These are phyloP conservation scores for Uria aalge DNA, from an alignment of 2,113 vertebrate genomes.

Conservation along the genomic window DNA sequence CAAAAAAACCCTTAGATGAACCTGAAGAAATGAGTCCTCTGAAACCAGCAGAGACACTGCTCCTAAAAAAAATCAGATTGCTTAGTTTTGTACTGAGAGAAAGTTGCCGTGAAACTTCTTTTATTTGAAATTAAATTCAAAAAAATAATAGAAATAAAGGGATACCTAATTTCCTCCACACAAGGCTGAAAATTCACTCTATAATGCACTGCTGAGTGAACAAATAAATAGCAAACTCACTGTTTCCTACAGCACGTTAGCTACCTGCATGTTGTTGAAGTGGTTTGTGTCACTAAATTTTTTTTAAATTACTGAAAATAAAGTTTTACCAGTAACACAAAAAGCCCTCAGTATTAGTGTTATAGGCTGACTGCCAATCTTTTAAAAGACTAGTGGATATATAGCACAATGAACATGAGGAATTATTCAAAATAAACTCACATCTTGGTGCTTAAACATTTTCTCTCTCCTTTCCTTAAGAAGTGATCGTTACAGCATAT, in stretches of 20 bases:
- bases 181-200: background rate
- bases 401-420: background rate
- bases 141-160: background rate
- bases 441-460: background rate
- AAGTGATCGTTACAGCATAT: background rate
- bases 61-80: background rate
- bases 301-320: background rate
- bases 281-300: background rate
- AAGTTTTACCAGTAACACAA: background rate
- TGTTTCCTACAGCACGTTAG: background rate
- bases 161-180: background rate
- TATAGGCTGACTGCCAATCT: background rate
- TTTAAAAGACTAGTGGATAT: background rate
- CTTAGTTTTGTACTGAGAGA: background rate
- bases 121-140: background rate
- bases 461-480: background rate
- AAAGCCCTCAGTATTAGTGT: background rate
- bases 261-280: background rate
- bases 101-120: background rate
- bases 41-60: background rate
- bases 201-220: background rate
- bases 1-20: background rate
- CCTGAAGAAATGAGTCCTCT: background rate
- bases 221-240: background rate
- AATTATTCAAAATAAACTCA: slow-evolving; percentile 34